phyloP scores from a whole-genome alignment of 2,797 vertebrate species.

The Toxotes lorentzi region DNA sequence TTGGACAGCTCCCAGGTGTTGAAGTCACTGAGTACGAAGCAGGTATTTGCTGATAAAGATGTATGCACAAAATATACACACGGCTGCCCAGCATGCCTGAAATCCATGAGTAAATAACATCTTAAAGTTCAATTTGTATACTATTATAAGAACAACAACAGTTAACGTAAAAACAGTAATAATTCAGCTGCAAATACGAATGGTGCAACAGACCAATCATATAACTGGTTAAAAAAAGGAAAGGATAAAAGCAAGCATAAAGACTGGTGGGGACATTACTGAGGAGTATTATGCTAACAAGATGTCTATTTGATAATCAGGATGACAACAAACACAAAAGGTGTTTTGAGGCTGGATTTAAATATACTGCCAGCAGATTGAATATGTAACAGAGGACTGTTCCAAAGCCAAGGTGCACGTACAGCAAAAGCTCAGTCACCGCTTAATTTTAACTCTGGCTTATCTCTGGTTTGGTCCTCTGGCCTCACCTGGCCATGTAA shows the following conservation, averaged over 20 bases:
- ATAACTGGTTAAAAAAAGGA: background rate
- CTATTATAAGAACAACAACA: background rate
- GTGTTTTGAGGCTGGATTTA: constrained; percentile 8
- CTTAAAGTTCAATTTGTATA: constrained; percentile 25
- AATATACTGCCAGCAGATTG: constrained; percentile 3
- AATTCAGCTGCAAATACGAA: background rate
- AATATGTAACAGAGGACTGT: background rate
- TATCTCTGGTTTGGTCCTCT: constrained; percentile 22
- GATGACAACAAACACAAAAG: background rate
- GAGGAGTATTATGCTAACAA: background rate
- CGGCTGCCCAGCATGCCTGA: constrained; percentile 36
- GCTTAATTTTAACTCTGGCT: constrained; percentile 30
- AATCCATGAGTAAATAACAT: constrained; percentile 22
- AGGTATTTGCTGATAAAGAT: constrained; percentile 33
- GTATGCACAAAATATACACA: constrained; percentile 13
- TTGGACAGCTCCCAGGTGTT: constrained; percentile 37
- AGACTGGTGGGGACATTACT: background rate
- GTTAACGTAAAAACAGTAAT: background rate
- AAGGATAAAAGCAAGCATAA: background rate
- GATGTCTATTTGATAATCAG: background rate
- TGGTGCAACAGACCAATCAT: background rate
- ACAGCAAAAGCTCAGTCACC: constrained; percentile 16
- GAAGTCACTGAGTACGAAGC: constrained; percentile 34
- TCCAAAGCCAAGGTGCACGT: constrained; percentile 19
- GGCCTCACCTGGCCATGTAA: constrained; percentile 48